Evolutionary conservation across 2,888 invertebrate genomes (phyloP).

Genomic region (Dicycla oo): DNA sequence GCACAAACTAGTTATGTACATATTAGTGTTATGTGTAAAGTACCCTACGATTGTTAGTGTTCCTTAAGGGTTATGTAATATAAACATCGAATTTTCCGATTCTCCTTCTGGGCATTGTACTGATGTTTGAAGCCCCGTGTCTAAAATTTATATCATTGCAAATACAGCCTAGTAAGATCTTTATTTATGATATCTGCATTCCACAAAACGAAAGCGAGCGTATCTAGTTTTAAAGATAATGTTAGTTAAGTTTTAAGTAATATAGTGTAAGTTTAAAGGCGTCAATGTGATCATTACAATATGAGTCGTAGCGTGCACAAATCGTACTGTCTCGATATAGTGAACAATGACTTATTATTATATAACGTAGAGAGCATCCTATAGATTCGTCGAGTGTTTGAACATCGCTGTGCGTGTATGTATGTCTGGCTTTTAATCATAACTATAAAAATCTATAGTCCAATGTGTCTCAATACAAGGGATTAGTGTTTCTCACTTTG

Average conservation of each 20-base stretch:
- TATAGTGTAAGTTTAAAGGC: slow-evolving; percentile 84
- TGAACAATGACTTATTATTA: slow-evolving; percentile 79
- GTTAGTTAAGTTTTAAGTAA: slow-evolving; percentile 79
- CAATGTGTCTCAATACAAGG: slow-evolving; percentile 84
- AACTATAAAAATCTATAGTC: slow-evolving; percentile 82
- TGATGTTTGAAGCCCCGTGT: slow-evolving; percentile 83
- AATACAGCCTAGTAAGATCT: slow-evolving; percentile 82
- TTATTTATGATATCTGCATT: slow-evolving; percentile 88
- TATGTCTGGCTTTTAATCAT: slow-evolving; percentile 87
- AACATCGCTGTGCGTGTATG: slow-evolving; percentile 84
- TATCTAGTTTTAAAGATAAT: slow-evolving; percentile 82
- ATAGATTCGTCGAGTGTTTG: slow-evolving; percentile 86
- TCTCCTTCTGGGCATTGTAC: slow-evolving; percentile 85
- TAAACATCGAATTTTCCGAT: slow-evolving; percentile 87
- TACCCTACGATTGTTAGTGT: slow-evolving; percentile 81
- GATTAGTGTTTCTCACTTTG: slow-evolving; percentile 84
- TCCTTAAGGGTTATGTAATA: slow-evolving; percentile 82
- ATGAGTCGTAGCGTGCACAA: slow-evolving; percentile 88
- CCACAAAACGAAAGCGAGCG: slow-evolving; percentile 86
- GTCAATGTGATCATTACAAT: slow-evolving; percentile 88
- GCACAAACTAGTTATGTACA: slow-evolving; percentile 89
- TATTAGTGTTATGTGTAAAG: slow-evolving; percentile 89
- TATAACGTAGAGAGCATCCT: slow-evolving; percentile 84
- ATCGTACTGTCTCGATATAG: slow-evolving; percentile 83
- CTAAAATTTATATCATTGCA: slow-evolving; percentile 75